Percentiles rank a stretch among this genome's conserved stretches.
phyloP scores from a whole-genome alignment of 2,888 invertebrate genomes.

The Spatulosminthurus flaviceps region DNA sequence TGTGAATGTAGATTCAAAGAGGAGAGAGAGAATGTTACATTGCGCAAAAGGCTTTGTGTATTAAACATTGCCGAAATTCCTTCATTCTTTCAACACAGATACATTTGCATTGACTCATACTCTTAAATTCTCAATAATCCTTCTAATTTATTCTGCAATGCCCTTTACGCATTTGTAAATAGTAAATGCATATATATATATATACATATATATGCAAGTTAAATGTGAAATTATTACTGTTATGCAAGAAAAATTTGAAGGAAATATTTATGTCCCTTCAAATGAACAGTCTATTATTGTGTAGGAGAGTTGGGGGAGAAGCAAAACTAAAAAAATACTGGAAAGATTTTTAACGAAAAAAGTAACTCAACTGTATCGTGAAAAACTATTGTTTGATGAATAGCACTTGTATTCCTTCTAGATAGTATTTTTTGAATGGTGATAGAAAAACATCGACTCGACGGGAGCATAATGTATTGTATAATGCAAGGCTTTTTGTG shows the following conservation, averaged over 20 bases:
- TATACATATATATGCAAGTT: not conserved
- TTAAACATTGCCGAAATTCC: no score
- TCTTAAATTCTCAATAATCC: no score
- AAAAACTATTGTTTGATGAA: slow-evolving; percentile 44
- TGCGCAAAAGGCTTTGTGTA: no score
- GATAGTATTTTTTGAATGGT: not conserved
- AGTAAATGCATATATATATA: not conserved
- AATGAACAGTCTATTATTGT: no score
- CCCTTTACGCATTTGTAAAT: no score
- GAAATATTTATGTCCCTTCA: no score
- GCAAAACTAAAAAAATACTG: slow-evolving; percentile 12
- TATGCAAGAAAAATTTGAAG: not conserved
- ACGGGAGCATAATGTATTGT: slow-evolving; percentile 1
- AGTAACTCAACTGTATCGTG: slow-evolving; percentile 53
- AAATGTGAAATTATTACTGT: not conserved
- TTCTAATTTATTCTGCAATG: no score
- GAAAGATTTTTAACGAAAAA: slow-evolving; percentile 33
- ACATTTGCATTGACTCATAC: no score
- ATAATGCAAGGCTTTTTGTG: not conserved
- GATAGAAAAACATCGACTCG: not conserved
- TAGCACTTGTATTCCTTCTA: not conserved
- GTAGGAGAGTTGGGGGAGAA: no score
- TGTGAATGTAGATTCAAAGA: no score
- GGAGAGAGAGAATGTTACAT: no score
- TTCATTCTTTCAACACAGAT: no score